Evolutionary conservation across 2,113 vertebrate genomes (phyloP).

Genomic region (Apaloderma vittatum): DNA sequence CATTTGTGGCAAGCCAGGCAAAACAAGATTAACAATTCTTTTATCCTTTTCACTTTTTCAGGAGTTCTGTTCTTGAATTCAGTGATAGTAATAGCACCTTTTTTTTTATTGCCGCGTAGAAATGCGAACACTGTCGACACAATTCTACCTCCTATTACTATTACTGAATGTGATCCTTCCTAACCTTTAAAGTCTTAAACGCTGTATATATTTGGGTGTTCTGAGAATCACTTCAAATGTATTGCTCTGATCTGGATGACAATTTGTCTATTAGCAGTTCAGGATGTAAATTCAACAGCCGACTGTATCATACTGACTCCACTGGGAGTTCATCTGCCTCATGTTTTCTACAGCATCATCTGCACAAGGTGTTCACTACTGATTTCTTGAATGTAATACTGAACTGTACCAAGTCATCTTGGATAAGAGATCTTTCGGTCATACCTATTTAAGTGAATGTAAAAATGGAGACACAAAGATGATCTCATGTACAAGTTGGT

Average conservation of each 20-base stretch:
- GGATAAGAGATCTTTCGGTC: conserved; percentile 31
- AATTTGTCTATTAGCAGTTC: conserved; percentile 49
- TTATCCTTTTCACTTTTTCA: conserved; percentile 72
- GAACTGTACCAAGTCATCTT: neutral
- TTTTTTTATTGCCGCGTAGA: conserved; percentile 41
- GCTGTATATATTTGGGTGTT: conserved; percentile 8
- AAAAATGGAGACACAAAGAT: conserved; percentile 54
- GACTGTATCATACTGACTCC: conserved; percentile 36
- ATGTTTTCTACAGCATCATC: conserved; percentile 20
- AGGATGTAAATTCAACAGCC: conserved; percentile 46
- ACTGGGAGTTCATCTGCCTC: conserved; percentile 49
- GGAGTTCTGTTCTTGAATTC: conserved; percentile 77
- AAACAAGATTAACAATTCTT: conserved; percentile 57
- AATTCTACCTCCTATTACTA: conserved; percentile 59
- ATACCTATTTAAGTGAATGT: conserved; percentile 36
- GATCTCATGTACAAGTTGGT: conserved; percentile 46
- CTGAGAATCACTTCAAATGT: conserved; percentile 26
- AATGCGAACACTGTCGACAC: conserved; percentile 42
- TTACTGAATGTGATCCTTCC: conserved; percentile 77
- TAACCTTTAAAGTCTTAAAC: conserved; percentile 57
- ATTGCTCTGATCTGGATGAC: conserved; percentile 43
- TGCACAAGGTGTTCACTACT: neutral
- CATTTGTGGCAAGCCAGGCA: neutral
- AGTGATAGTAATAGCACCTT: conserved; percentile 77
- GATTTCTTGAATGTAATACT: neutral